Evolutionary conservation across 2,797 vertebrate species (phyloP), one percentile per base, ranked within the genome.

Genomic region (Martes flavigula): DNA sequence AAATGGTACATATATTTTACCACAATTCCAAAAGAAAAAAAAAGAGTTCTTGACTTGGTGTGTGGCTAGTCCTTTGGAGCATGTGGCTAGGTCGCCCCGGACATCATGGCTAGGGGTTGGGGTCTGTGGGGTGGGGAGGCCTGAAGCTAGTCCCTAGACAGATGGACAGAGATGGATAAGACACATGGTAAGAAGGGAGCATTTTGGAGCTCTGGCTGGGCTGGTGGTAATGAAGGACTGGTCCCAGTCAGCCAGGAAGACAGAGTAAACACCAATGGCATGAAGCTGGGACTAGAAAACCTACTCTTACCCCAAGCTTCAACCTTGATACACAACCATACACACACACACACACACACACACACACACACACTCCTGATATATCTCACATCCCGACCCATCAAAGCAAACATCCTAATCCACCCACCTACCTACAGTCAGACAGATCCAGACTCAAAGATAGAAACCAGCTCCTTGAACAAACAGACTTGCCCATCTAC

Each of bases 161-260:
- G 54, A 66, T 43, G 75, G 25, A 38, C n/a, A 54, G 78, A 83
- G 72, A 54, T 27, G 51, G 35, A 43, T 3, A 38, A 46, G 68
- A 48, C 35, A 21, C 0, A 0, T 1, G 40, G 9, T 56, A 40
- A 46, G 23, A 27, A n/a, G 51, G 64, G 38, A 11, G 25, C 0
- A 0, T 40, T 40, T 54, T 0, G 0, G 79, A 56, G 54, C 3
- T 70, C 48, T 11, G 51, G 13, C 9, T 32, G 14, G 82, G 56
- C 40, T 51, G 62, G 30, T 0, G 2, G 48, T n/a, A 73, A 70
- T 17, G 68, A 40, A 92, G 72, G 92, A 17, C 8, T 35, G 48
- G 21, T 8, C 14, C 51, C 35, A 32, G n/a, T 21, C 0, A 6
- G 58, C 66, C 9, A 20, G 82, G n/a, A 1, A 1, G 46, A 38